Evolutionary conservation across 2,797 vertebrate genomes (phyloP), one percentile per base, ranked within the genome.

Genomic region (Coranthus polyacanthus): DNA sequence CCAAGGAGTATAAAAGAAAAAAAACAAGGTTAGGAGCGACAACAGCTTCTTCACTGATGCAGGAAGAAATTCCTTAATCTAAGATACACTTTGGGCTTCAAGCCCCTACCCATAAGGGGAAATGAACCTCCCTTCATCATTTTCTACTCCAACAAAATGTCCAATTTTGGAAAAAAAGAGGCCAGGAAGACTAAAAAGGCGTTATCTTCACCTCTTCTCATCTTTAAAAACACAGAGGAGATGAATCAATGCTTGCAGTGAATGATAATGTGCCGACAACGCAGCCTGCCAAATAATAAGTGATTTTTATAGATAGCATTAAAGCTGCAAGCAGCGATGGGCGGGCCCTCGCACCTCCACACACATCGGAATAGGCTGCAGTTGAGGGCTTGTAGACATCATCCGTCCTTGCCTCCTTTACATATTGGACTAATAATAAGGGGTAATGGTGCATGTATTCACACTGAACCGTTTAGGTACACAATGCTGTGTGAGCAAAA

Each of bases 81-180:
- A 36, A 67, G 51, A 68, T 29, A 42, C 2, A 78, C 70, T 60
- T 18, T 39, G 38, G 34, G 32, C 67, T 66, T 78, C 32, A 46
- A 46, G 37, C 64, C 15, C 21, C 46, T 59, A 41, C 50, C 51
- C 63, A 72, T 63, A 72, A 70, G 61, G 38, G 72, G 63, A 63
- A 57, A 64, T 17, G 21, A 75, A 24, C 22, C 58, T 70, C 45
- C 56, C 61, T 32, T 26, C 3, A 26, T 26, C 17, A 41, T 51
- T 38, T 21, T 38, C 38, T 49, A 26, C 12, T 70, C 42, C n/a
- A 26, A 54, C 11, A 76, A 66, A 71, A 85, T 71, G 55, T 63
- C 76, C 58, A 80, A 71, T 76, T 82, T 88, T 77, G 61, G 65
- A 68, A 29, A 26, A 78, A 71, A 21, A 17, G 20, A 56, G 24